These are phyloP conservation scores for Promerops cafer DNA, from an alignment of 2,113 vertebrate genomes.

Conservation along the genomic window DNA sequence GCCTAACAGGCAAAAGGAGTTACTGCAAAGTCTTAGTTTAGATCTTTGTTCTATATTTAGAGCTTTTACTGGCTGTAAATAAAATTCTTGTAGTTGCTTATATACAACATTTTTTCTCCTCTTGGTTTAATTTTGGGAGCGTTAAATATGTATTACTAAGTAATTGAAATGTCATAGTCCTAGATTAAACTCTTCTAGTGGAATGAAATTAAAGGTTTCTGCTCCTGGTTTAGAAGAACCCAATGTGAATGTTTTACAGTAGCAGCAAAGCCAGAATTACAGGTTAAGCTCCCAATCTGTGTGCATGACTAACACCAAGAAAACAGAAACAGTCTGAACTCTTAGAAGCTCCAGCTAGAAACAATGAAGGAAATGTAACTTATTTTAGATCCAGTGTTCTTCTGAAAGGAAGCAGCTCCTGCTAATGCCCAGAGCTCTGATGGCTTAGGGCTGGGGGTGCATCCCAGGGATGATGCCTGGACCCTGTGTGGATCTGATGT, in stretches of 20 bases:
- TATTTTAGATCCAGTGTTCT: not conserved
- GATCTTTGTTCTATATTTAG: not conserved
- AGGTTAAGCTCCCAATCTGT: not conserved
- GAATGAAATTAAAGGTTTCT: constrained; percentile 24
- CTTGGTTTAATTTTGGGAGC: not conserved
- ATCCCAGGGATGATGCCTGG: not conserved
- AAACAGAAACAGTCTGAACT: not conserved
- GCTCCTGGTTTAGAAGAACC: not conserved
- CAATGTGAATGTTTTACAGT: not conserved
- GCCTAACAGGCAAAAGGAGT: not conserved
- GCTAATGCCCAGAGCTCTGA: not conserved
- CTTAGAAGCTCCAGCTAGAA: not conserved
- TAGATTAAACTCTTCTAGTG: not conserved
- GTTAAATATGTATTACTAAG: constrained; percentile 14
- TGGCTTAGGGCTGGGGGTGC: not conserved
- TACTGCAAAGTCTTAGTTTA: not conserved
- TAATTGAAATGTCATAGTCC: constrained; percentile 14
- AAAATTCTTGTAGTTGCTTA: not conserved
- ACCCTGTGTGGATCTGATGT: not conserved
- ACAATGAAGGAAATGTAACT: not conserved
- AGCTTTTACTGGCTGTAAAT: not conserved
- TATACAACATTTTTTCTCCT: not conserved
- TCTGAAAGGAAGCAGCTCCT: not conserved
- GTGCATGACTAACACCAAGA: not conserved
- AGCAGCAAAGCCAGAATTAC: constrained; percentile 47